Evolutionary conservation across 1,140 invertebrate species (phyloP).

Genomic region (Anagrus nilaparvatae): DNA sequence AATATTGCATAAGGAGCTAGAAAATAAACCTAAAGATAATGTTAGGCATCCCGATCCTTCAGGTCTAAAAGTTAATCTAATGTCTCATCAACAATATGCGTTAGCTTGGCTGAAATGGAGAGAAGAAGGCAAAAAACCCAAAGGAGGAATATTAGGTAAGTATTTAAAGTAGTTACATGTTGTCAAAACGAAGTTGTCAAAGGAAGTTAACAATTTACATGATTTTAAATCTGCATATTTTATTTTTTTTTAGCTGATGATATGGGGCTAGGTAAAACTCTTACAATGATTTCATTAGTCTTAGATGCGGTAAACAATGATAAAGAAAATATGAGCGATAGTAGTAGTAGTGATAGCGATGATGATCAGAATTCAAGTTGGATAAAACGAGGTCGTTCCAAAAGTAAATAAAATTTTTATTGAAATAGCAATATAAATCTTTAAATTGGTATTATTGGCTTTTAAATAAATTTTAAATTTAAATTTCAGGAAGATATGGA

Average conservation of each 20-base stretch:
- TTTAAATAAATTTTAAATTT: conserved; percentile 3
- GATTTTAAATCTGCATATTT: conserved; percentile 9
- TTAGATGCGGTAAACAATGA: conserved; percentile 35
- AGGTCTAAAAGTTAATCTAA: conserved; percentile 56
- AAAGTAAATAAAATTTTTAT: neutral
- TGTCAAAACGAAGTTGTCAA: conserved; percentile 15
- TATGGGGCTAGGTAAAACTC: conserved; percentile 90
- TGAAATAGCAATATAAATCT: neutral
- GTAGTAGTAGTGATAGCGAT: conserved; percentile 16
- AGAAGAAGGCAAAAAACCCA: conserved; percentile 70
- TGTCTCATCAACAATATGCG: conserved; percentile 81
- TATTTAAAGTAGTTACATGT: conserved; percentile 8
- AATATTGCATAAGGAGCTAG: conserved; percentile 61
- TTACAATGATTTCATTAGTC: conserved; percentile 78
- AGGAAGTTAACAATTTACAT: no score
- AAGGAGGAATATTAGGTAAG: conserved; percentile 63
- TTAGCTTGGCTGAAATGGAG: conserved; percentile 84
- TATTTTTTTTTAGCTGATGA: conserved; percentile 64
- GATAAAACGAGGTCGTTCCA: conserved; percentile 14
- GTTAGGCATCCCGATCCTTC: conserved; percentile 50
- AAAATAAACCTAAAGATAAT: conserved; percentile 51
- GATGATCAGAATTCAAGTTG: conserved; percentile 24
- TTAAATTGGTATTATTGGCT: neutral
- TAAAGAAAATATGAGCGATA: conserved; percentile 20
- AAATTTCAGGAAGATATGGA: conserved; percentile 34